phyloP scores from a whole-genome alignment of 2,797 vertebrate species.

The Pteropus rufus region DNA sequence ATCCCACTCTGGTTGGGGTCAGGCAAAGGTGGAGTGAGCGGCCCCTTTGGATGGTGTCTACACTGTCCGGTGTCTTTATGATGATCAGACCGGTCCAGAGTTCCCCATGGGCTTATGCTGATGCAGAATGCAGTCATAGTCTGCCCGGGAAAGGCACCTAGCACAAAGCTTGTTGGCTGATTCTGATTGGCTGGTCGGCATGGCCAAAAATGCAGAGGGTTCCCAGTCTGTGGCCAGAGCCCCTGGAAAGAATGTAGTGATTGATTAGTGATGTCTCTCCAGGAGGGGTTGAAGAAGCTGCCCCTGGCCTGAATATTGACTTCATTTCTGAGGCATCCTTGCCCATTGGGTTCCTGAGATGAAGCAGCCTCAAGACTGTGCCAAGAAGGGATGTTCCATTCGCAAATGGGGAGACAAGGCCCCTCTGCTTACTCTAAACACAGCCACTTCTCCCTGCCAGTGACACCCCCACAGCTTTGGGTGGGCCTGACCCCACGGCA shows the following conservation, averaged over 20 bases:
- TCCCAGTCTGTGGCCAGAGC: neutral
- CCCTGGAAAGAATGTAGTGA: neutral
- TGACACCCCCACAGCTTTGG: neutral
- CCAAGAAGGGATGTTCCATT: neutral
- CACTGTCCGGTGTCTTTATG: accelerated
- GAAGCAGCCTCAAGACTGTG: neutral
- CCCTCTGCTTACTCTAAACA: neutral
- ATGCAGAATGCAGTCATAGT: neutral
- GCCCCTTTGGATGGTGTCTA: neutral
- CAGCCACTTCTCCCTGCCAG: neutral
- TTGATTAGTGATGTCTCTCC: neutral
- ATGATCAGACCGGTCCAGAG: neutral
- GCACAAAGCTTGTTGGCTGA: neutral
- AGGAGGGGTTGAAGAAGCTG: neutral
- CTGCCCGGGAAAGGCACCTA: neutral
- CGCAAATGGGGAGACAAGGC: neutral
- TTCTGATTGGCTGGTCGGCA: neutral
- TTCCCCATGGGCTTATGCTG: neutral
- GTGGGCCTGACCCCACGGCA: neutral
- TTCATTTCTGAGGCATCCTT: neutral
- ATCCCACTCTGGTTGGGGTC: neutral
- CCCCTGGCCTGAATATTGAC: no score
- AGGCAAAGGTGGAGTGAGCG: neutral
- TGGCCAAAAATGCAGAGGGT: neutral
- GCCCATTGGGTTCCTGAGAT: neutral